A percentile compares a stretch with the other conserved stretches of the same genome.
Conservation (phyloP, 2,888 invertebrate genomes). For the Melangyna quadrimaculata region DNA sequence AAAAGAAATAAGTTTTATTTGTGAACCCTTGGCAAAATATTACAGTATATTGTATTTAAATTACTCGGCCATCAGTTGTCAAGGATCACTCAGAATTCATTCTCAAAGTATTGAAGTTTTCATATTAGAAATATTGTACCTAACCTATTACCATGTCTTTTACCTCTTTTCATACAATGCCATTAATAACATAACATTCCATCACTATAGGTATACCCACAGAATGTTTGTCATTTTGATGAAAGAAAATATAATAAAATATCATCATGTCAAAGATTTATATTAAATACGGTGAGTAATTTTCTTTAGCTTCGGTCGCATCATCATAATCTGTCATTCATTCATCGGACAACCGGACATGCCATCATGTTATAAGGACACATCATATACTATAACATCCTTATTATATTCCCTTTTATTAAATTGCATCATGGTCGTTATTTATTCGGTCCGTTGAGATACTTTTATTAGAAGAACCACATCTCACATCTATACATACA, state of each 20-base stretch:
- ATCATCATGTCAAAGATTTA: slow-evolving; percentile 66
- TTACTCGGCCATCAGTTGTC: background rate
- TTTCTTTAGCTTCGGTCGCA: slow-evolving; percentile 62
- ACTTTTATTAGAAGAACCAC: slow-evolving; percentile 49
- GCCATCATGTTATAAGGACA: slow-evolving; percentile 45
- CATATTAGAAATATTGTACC: background rate
- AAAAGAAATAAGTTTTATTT: no score
- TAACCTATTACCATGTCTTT: background rate
- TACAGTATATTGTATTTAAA: no score
- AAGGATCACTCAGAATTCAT: background rate
- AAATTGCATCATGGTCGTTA: slow-evolving; percentile 58
- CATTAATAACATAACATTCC: slow-evolving; percentile 42
- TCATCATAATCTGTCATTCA: slow-evolving; percentile 67
- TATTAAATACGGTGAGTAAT: slow-evolving; percentile 70
- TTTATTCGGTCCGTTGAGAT: slow-evolving; percentile 48
- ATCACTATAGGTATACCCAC: background rate
- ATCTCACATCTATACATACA: background rate
- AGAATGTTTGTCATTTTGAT: slow-evolving; percentile 19
- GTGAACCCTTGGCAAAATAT: no score
- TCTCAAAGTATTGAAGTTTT: background rate
- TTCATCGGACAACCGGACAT: slow-evolving; percentile 41
- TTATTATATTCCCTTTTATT: slow-evolving; percentile 43
- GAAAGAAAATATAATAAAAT: slow-evolving; percentile 61
- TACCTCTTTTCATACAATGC: slow-evolving; percentile 14
- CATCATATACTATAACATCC: slow-evolving; percentile 4